Evolutionary conservation across 92 coral and sea anemone species (phyloP), one percentile per base, ranked within the genome.

Genomic region (Zoanthus sansibaricus): DNA sequence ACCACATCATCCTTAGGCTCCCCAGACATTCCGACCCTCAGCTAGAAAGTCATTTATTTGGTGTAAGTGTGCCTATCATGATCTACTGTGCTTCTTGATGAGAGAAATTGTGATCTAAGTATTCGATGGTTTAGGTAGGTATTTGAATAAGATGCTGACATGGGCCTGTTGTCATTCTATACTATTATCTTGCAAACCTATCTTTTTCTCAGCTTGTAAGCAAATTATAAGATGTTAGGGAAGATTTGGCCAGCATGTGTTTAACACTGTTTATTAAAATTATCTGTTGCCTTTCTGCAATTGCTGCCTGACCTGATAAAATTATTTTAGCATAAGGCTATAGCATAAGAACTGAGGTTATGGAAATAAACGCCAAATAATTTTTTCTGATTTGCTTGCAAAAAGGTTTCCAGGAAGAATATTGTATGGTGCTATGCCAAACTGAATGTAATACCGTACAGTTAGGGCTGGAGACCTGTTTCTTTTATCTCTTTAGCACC

Each of bases 391-490:
- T 5, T 58, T 58, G 66, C 14, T 58, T 58, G 15, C 66, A 58
- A 58, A 13, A 9, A 58, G 0, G 10, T 69, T 46, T 48, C 72
- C 52, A 31, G 78, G 90, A 33, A 90, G 88, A 8, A 90, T 25
- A 25, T 87, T 45, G 91, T 33, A 70, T 79, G 93, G 52, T 78
- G 82, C 91, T 84, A 87, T 52, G 88, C 42, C 4, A 37, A 37
- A 72, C 49, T 88, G 91, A 42, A 88, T 91, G 75, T 61, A 70
- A 72, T 91, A 88, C 16, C 92, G 77, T 9, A 88, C 92, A 72
- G 83, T 88, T 59, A 69, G 87, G 67, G 71, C 67, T n/a, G 89
- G 91, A 84, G 75, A 42, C 37, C 89, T 69, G 25, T 71, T 71
- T 33, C 72, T 79, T 37, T 91, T n/a, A n/a, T n/a, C n/a, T n/a